phyloP scores from a whole-genome alignment of 2,113 vertebrate genomes.

The Archilochus colubris region DNA sequence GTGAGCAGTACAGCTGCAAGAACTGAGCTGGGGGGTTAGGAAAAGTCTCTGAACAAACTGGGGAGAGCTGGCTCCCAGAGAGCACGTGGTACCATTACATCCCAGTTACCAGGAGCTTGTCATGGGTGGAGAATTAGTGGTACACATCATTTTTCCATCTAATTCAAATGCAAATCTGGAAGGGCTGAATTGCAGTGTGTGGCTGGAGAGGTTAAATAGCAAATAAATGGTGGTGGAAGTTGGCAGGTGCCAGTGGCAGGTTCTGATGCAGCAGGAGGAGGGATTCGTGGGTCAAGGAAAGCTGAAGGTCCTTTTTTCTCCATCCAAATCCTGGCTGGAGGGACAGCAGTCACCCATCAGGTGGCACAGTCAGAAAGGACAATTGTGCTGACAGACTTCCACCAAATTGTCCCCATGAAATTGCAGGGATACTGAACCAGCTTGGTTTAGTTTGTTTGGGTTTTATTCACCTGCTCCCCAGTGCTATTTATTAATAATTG shows the following conservation, averaged over 20 bases:
- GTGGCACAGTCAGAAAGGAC: too few relatives aligned
- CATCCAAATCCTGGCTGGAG: accelerated
- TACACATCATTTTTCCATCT: accelerated
- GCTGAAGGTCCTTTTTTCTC: not conserved
- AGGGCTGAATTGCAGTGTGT: not conserved
- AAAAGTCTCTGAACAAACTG: not conserved
- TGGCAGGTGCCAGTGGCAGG: too few relatives aligned
- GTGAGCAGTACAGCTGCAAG: not conserved
- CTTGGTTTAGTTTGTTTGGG: not conserved
- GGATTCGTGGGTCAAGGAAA: not conserved
- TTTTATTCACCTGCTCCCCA: not conserved
- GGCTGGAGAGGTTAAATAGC: not conserved
- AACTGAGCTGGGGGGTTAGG: not conserved
- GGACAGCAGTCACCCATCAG: too few relatives aligned
- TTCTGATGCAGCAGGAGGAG: not conserved
- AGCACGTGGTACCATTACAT: accelerated
- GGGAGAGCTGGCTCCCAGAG: accelerated
- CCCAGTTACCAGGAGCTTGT: not conserved
- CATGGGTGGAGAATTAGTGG: not conserved
- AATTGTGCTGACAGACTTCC: too few relatives aligned
- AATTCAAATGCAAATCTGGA: not conserved
- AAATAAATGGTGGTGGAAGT: not conserved
- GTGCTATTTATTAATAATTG: not conserved
- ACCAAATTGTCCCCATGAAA: too few relatives aligned
- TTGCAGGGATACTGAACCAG: not conserved